These are phyloP conservation scores for Amphimedon queenslandica DNA, from an alignment of 37 sponge, comb jelly and placozoan genomes.

Conservation along the genomic window DNA sequence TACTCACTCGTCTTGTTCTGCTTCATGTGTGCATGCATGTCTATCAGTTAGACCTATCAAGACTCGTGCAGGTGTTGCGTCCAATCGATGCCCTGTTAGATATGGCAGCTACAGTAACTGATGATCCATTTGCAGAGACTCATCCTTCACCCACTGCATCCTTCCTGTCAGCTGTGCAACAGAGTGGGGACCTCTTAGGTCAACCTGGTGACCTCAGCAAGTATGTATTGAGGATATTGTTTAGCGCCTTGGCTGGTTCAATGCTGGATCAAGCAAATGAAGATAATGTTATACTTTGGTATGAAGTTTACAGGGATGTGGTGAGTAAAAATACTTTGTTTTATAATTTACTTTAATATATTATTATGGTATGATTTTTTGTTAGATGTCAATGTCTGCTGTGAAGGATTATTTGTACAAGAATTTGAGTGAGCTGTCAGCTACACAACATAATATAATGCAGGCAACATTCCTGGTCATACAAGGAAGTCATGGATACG, in stretches of 20 bases:
- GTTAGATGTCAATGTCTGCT: neutral
- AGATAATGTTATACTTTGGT: constrained; percentile 41
- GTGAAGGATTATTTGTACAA: neutral
- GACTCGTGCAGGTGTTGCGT: constrained; percentile 48
- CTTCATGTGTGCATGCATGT: constrained; percentile 57
- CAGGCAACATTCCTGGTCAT: constrained; percentile 40
- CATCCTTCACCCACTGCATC: neutral
- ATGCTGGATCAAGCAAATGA: neutral
- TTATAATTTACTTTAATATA: constrained; percentile 11
- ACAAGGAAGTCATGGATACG: constrained; percentile 9
- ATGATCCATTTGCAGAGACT: constrained; percentile 12
- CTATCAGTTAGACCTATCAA: constrained; percentile 69
- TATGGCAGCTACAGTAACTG: constrained; percentile 17
- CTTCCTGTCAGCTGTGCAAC: neutral
- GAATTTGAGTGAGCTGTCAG: neutral
- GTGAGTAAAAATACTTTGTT: constrained; percentile 6
- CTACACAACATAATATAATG: constrained; percentile 43
- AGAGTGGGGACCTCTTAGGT: constrained; percentile 13
- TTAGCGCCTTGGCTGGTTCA: constrained; percentile 41
- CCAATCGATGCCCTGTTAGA: constrained; percentile 36
- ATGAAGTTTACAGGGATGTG: constrained; percentile 45
- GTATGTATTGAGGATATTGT: constrained; percentile 52
- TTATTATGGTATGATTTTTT: neutral
- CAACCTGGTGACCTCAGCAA: constrained; percentile 28
- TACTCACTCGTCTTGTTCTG: constrained; percentile 17